Conservation (phyloP, 2,113 vertebrate species). For the Ranitomeya variabilis region DNA sequence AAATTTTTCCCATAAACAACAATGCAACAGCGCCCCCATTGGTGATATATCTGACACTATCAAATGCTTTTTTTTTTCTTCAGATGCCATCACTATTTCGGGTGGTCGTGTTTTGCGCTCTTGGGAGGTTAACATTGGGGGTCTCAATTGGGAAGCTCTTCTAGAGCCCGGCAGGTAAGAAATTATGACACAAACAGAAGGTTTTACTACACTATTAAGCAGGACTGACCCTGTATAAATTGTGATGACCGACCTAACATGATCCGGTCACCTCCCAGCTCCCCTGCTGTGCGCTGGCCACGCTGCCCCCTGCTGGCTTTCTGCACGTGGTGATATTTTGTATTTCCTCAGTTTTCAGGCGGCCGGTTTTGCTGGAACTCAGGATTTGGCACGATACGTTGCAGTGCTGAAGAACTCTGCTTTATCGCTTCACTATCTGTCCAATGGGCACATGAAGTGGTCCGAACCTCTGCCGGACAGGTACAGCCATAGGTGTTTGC, state of each 20-base stretch:
- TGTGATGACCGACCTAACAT: too few relatives aligned
- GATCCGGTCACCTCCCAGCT: neutral
- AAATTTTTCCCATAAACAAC: too few relatives aligned
- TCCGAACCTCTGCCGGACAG: conserved; percentile 88
- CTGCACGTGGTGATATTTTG: neutral
- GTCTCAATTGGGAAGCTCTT: conserved; percentile 91
- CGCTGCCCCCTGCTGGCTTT: neutral
- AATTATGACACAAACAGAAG: neutral
- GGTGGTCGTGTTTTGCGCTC: conserved; percentile 88
- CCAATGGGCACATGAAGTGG: conserved; percentile 94
- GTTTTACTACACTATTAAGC: too few relatives aligned
- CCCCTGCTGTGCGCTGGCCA: neutral
- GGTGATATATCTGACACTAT: too few relatives aligned
- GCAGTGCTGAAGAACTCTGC: conserved; percentile 84
- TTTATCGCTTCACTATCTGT: conserved; percentile 88
- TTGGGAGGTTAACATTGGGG: conserved; percentile 92
- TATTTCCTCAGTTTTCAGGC: conserved; percentile 81
- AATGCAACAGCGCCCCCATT: too few relatives aligned
- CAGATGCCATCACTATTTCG: conserved; percentile 88
- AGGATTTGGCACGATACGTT: conserved; percentile 79
- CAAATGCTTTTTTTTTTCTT: neutral
- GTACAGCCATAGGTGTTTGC: conserved; percentile 62
- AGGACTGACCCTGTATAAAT: too few relatives aligned
- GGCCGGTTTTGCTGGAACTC: conserved; percentile 81
- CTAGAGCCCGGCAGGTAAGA: conserved; percentile 89